A percentile compares a stretch with the other conserved stretches of the same genome.
phyloP scores from a whole-genome alignment of 2,797 vertebrate species.

The Sphaeramia orbicularis region DNA sequence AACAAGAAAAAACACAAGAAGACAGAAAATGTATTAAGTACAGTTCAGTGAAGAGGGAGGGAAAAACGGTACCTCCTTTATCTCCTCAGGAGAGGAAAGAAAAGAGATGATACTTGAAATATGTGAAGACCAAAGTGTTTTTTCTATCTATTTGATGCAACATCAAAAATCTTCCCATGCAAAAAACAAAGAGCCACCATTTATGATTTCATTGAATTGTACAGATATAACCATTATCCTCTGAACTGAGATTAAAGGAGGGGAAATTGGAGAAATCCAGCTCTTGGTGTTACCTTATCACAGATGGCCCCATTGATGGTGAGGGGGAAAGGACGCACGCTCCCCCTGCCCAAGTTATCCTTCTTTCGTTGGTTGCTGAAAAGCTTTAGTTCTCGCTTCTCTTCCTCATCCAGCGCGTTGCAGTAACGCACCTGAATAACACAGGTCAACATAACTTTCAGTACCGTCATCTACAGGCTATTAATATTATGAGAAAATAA shows the following conservation, averaged over 20 bases:
- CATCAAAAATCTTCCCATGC: conserved; percentile 14
- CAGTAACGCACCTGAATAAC: conserved; percentile 87
- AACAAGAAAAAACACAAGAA: background rate
- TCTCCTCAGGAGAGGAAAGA: background rate
- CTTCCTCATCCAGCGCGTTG: conserved; percentile 95
- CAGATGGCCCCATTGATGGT: conserved; percentile 94
- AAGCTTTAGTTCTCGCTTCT: conserved; percentile 95
- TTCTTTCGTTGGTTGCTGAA: conserved; percentile 98
- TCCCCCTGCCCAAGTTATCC: conserved; percentile 95
- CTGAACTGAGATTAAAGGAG: background rate
- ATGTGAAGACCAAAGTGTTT: conserved; percentile 27
- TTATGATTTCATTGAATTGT: conserved; percentile 6
- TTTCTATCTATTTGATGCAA: conserved; percentile 18
- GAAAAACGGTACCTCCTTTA: conserved; percentile 28
- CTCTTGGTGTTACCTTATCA: conserved; percentile 88
- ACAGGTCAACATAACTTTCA: conserved; percentile 3
- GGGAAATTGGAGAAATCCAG: background rate
- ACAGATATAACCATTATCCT: background rate
- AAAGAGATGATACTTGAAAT: conserved; percentile 19
- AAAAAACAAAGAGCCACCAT: background rate
- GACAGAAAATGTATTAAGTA: background rate
- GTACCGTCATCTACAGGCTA: too few species aligned
- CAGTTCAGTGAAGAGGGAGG: background rate
- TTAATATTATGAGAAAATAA: background rate
- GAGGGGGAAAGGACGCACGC: conserved; percentile 93